A percentile compares a stretch with the other conserved stretches of the same genome.
Evolutionary conservation across 2,113 vertebrate genomes (phyloP).

Genomic region (Girardinichthys multiradiatus): DNA sequence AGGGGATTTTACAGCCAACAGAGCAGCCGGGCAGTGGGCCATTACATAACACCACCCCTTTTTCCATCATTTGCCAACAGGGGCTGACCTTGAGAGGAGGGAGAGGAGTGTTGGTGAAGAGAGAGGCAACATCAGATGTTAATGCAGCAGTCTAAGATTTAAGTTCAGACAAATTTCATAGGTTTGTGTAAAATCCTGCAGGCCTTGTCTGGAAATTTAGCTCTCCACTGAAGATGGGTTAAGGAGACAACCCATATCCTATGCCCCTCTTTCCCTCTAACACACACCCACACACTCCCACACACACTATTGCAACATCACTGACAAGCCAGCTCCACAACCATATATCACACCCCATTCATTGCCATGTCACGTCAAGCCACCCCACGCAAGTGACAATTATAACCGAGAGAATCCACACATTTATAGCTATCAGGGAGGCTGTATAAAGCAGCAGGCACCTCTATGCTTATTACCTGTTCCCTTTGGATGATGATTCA

Average conservation of each 20-base stretch:
- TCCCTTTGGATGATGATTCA: constrained; percentile 36
- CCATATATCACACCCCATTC: constrained; percentile 13
- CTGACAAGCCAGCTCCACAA: constrained; percentile 20
- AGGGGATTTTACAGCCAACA: constrained; percentile 18
- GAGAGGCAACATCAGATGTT: constrained; percentile 2
- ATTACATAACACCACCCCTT: constrained; percentile 67
- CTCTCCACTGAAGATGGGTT: constrained; percentile 30
- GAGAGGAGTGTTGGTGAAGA: constrained; percentile 37
- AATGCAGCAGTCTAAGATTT: constrained; percentile 1
- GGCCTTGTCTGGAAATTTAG: background rate
- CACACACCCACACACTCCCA: constrained; percentile 10
- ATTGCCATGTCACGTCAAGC: constrained; percentile 24
- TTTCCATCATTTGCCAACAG: constrained; percentile 62
- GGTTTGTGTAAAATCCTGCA: background rate
- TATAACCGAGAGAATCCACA: constrained; percentile 5
- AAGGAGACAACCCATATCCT: constrained; percentile 13
- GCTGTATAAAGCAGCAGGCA: background rate
- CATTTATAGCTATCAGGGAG: background rate
- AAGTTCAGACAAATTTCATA: constrained; percentile 3
- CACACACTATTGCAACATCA: constrained; percentile 54
- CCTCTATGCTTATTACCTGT: background rate
- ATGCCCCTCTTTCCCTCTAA: background rate
- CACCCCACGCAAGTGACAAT: constrained; percentile 26
- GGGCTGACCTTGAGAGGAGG: constrained; percentile 78
- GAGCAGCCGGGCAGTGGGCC: constrained; percentile 26